phyloP scores from a whole-genome alignment of 2,113 vertebrate genomes.

The Oreocharis arfaki region DNA sequence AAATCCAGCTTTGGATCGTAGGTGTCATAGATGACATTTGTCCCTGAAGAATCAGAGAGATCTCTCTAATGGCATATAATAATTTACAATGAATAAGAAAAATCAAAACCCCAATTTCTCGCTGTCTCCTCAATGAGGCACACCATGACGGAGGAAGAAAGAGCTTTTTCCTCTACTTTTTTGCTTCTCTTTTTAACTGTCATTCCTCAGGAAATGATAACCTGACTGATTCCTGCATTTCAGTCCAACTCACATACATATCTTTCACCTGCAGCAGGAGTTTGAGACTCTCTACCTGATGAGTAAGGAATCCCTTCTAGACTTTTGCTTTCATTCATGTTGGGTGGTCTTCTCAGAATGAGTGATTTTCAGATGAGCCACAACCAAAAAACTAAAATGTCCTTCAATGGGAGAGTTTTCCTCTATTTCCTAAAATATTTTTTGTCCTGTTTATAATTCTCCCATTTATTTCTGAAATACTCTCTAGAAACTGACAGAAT shows the following conservation, averaged over 20 bases:
- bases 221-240: background rate
- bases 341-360: background rate
- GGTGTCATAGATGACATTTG: background rate
- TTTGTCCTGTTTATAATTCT: background rate
- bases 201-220: background rate
- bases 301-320: background rate
- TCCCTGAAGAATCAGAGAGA: background rate
- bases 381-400: background rate
- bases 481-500: background rate
- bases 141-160: background rate
- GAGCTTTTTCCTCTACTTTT: background rate
- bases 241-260: background rate
- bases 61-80: background rate
- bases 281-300: background rate
- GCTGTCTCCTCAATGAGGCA: background rate
- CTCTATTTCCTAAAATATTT: background rate
- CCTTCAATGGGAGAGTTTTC: background rate
- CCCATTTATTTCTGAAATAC: background rate
- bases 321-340: background rate
- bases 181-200: background rate
- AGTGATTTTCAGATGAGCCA: background rate
- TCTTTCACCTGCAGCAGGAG: background rate
- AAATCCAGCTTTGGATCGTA: background rate
- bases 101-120: accelerated
- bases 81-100: background rate